Base-by-base conservation (phyloP, 2,888 invertebrate genomes). In the Eulithis prunata region DNA sequence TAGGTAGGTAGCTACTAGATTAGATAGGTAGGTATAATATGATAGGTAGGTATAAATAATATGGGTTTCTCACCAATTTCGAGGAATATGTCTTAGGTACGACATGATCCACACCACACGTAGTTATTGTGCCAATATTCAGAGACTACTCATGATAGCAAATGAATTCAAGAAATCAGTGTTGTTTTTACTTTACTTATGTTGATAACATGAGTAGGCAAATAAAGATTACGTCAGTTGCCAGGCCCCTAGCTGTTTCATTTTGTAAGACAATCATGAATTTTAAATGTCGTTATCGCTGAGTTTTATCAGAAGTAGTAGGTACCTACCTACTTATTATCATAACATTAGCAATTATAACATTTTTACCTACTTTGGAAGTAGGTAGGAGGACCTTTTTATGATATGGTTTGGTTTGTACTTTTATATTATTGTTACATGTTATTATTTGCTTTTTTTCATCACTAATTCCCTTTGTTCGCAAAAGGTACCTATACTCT, bases 1-100 rank as follows among this genome's bases (percentile, higher is more conserved):
- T 32, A 32, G 32, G 32, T 32, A 32, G 32, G 4, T 32, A 32
- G 32, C 2, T 32, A 32, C n/a, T n/a, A n/a, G n/a, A n/a, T n/a
- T n/a, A n/a, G n/a, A n/a, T n/a, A n/a, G n/a, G n/a, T n/a, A n/a
- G n/a, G n/a, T n/a, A n/a, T n/a, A n/a, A n/a, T n/a, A 32, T 32
- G 32, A 38, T 1, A 38, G 6, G 7, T 38, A 38, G n/a, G n/a
- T n/a, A n/a, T n/a, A 38, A 41, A 41, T 8, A 10, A 41, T 1
- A 41, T 41, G 10, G 10, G 12, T 52, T 28, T 72, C 88, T 87
- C 76, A 90, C 91, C 88, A 79, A 79, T 87, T 83, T 81, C 77
- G 85, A 67, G 75, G 79, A 55, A 89, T 64, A 70, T 79, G 81
- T 67, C 80, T 82, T 71, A 90, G 75, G 75, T 86, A 87, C 66